A percentile compares a stretch with the other conserved stretches of the same genome.
phyloP scores from a whole-genome alignment of 2,113 vertebrate genomes.

The Nipponia nippon region DNA sequence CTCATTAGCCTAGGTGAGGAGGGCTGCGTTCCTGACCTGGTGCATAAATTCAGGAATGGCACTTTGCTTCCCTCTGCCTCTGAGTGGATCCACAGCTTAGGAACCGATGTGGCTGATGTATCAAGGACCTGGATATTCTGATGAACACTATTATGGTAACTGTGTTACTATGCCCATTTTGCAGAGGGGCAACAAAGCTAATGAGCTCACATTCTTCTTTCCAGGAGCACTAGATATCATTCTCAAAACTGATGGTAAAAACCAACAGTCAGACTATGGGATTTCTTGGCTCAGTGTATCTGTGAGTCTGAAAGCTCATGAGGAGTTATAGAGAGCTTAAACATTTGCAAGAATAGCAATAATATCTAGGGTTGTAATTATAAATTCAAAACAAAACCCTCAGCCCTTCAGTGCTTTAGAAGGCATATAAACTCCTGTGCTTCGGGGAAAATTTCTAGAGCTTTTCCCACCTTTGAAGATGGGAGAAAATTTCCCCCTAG shows the following conservation, averaged over 20 bases:
- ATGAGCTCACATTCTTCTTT: background rate
- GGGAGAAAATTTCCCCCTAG: background rate
- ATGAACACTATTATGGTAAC: background rate
- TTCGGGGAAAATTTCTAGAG: background rate
- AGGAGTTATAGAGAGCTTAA: background rate
- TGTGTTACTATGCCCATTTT: background rate
- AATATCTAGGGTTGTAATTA: background rate
- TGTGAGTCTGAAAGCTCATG: background rate
- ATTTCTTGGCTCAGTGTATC: background rate
- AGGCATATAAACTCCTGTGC: background rate
- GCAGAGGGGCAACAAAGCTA: background rate
- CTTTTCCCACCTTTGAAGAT: background rate
- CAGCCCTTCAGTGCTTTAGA: background rate
- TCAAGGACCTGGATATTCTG: background rate
- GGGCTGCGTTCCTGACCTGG: background rate
- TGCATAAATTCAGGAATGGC: background rate
- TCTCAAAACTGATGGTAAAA: background rate
- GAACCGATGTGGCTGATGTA: background rate
- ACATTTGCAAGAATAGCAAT: background rate
- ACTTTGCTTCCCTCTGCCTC: background rate
- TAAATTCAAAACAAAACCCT: background rate
- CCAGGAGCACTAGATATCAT: background rate
- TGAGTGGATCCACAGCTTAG: background rate
- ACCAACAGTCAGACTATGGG: rapidly evolving
- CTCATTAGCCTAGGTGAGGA: background rate